phyloP scores from a whole-genome alignment of 2,888 invertebrate species.

The Eulithis testata region DNA sequence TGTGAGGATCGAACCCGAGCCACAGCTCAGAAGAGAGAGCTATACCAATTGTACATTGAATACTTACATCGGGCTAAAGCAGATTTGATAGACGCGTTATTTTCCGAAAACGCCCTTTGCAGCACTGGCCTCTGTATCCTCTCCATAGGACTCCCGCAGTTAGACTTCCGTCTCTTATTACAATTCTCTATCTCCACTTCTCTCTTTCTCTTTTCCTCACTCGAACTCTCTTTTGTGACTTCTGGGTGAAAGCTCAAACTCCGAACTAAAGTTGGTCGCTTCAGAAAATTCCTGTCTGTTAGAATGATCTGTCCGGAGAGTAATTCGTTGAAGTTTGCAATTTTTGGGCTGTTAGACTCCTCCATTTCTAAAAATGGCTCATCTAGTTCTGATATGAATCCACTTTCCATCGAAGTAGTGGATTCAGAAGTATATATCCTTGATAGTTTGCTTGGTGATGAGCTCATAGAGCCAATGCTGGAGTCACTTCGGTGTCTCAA shows the following conservation, averaged over 20 bases:
- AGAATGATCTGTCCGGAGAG: conserved; percentile 67
- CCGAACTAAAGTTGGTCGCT: conserved; percentile 56
- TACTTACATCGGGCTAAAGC: conserved; percentile 88
- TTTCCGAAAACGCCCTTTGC: conserved; percentile 89
- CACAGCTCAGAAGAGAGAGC: no score
- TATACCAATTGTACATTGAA: neutral
- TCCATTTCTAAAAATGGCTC: conserved; percentile 74
- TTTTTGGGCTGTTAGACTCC: conserved; percentile 72
- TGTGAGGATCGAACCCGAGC: no score
- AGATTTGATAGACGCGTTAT: conserved; percentile 90
- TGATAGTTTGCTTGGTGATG: conserved; percentile 52
- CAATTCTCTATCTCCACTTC: conserved; percentile 41
- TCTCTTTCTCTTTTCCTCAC: conserved; percentile 72
- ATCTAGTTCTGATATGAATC: conserved; percentile 77
- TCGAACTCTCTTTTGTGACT: conserved; percentile 60
- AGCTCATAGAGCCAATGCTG: conserved; percentile 66
- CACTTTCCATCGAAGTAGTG: conserved; percentile 75
- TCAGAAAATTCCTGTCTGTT: conserved; percentile 50
- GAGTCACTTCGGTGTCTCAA: conserved; percentile 66
- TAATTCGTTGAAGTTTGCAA: conserved; percentile 69
- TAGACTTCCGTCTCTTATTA: conserved; percentile 64
- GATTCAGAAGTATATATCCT: conserved; percentile 68
- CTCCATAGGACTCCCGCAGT: conserved; percentile 38
- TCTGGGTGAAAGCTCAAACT: conserved; percentile 71
- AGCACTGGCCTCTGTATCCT: conserved; percentile 67